A percentile compares a stretch with the other conserved stretches of the same genome.
Evolutionary conservation across 2,113 vertebrate genomes (phyloP).

Genomic region (Cavia aperea): DNA sequence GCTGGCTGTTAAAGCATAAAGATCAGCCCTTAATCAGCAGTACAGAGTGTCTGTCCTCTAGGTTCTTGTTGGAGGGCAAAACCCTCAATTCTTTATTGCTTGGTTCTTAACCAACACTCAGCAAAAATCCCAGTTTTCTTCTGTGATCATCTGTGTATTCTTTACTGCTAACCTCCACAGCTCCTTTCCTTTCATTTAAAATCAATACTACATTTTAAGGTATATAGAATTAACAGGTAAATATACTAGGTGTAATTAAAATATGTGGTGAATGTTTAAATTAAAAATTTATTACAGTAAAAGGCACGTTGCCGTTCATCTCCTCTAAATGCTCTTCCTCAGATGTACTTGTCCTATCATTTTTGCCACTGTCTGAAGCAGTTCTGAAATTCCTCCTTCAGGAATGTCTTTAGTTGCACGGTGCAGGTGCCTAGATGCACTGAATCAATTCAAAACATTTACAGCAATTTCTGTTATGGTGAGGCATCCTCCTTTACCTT

Average conservation of each 20-base stretch:
- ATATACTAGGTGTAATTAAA: background rate
- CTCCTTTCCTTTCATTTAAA: background rate
- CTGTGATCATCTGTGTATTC: background rate
- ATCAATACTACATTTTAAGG: background rate
- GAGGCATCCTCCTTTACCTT: background rate
- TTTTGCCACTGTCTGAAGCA: background rate
- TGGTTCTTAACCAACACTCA: background rate
- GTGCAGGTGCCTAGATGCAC: background rate
- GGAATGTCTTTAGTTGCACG: background rate
- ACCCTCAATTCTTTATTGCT: slow-evolving; percentile 8
- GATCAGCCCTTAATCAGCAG: slow-evolving; percentile 50
- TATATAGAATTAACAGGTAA: background rate
- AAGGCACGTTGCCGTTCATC: background rate
- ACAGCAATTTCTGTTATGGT: background rate
- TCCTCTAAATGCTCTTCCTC: background rate
- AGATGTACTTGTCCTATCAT: background rate
- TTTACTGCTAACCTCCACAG: background rate
- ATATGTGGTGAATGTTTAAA: background rate
- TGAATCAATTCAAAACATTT: background rate
- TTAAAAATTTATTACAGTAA: background rate
- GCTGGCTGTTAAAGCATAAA: slow-evolving; percentile 33
- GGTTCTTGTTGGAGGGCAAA: slow-evolving; percentile 21
- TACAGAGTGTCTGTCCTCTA: slow-evolving; percentile 16
- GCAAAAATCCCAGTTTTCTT: background rate
- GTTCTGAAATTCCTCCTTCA: background rate